A percentile compares a stretch with the other conserved stretches of the same genome.
These are phyloP conservation scores for Cathartes aura DNA, from an alignment of 2,113 vertebrate species.

Conservation along the genomic window DNA sequence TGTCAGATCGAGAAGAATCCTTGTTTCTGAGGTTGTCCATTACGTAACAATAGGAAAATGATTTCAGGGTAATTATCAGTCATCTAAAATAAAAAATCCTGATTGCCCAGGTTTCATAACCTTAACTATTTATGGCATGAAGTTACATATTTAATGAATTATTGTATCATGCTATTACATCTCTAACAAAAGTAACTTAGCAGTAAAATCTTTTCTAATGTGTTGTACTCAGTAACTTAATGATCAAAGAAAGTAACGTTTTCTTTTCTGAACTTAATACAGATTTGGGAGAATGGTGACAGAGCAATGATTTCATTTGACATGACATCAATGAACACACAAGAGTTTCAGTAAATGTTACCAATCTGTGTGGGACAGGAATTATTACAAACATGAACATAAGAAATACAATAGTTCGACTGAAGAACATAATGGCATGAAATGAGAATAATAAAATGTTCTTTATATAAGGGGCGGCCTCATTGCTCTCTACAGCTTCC, in stretches of 20 bases:
- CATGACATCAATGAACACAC: neutral
- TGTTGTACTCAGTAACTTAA: neutral
- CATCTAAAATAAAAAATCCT: neutral
- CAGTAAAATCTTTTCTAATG: neutral
- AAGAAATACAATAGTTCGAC: neutral
- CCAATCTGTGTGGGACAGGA: neutral
- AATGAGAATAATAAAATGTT: neutral
- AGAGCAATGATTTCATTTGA: conserved; percentile 43
- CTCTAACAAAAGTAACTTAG: neutral
- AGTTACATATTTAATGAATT: neutral
- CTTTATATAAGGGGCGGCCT: neutral
- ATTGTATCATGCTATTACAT: neutral
- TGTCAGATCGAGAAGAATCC: neutral
- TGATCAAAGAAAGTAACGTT: conserved; percentile 21
- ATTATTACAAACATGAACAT: neutral
- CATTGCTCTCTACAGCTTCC: neutral
- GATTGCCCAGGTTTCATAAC: neutral
- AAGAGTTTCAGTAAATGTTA: neutral
- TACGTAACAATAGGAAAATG: accelerated
- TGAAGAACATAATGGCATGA: neutral
- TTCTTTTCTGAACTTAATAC: neutral
- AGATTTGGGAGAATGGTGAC: conserved; percentile 23
- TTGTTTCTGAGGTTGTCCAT: neutral
- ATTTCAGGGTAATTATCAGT: neutral
- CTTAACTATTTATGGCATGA: neutral